These are phyloP conservation scores for Eidolon dupreanum DNA, from an alignment of 2,797 vertebrate species.

Conservation along the genomic window DNA sequence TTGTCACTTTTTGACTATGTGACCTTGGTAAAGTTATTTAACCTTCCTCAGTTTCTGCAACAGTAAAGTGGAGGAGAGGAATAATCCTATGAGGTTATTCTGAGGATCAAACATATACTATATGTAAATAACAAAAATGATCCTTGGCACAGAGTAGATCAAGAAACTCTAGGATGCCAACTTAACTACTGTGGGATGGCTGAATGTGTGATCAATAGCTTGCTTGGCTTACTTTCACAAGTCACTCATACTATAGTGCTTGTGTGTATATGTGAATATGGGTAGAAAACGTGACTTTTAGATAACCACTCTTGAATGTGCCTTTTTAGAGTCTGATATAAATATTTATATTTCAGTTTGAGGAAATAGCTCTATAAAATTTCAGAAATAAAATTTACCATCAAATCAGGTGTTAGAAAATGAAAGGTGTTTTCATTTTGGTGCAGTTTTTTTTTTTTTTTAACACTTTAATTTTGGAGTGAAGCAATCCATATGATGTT, in stretches of 20 bases:
- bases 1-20: not conserved
- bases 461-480: constrained; percentile 29
- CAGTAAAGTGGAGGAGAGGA: not conserved
- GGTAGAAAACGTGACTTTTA: not conserved
- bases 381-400: constrained; percentile 45
- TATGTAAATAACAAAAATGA: not conserved
- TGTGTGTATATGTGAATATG: not conserved
- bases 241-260: too few relatives aligned
- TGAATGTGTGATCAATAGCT: not conserved
- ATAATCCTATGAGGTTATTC: constrained; percentile 12
- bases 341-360: not conserved
- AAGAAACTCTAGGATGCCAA: not conserved
- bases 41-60: not conserved
- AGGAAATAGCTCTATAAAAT: not conserved
- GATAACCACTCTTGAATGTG: not conserved
- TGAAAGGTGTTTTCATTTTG: constrained; percentile 18
- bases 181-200: not conserved
- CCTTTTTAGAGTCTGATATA: not conserved
- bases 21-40: not conserved
- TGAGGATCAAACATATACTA: constrained; percentile 23
- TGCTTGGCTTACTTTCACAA: not conserved
- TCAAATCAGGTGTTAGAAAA: constrained; percentile 48
- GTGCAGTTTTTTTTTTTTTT: not conserved
- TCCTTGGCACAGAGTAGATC: not conserved
- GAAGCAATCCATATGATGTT: constrained; percentile 51